Percentiles rank a stretch among this genome's conserved stretches.
Conservation (phyloP, 2,888 invertebrate species). For the Eilema depressum region DNA sequence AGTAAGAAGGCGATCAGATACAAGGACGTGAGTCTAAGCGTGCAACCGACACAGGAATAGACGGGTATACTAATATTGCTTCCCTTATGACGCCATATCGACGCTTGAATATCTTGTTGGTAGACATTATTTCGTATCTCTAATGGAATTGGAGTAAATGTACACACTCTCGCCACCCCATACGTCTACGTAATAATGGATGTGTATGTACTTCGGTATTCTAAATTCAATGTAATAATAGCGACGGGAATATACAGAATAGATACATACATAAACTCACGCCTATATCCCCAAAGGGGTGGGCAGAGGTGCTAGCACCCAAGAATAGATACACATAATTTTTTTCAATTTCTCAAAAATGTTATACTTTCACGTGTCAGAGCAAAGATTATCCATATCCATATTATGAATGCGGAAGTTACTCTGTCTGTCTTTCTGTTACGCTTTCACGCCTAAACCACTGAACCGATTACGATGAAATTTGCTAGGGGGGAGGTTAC, state of each 20-base stretch:
- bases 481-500: too few relatives aligned
- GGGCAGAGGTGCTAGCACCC: too few relatives aligned
- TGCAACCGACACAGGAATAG: slow-evolving; percentile 30
- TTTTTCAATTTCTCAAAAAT: too few relatives aligned
- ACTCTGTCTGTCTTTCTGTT: too few relatives aligned
- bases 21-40: slow-evolving; percentile 26
- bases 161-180: slow-evolving; percentile 12
- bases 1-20: slow-evolving; percentile 56
- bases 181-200: slow-evolving; percentile 11
- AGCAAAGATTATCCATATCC: too few relatives aligned
- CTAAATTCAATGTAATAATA: slow-evolving; percentile 24
- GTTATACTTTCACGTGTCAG: too few relatives aligned
- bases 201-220: slow-evolving; percentile 21
- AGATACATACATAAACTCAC: too few relatives aligned
- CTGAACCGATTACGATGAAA: too few relatives aligned
- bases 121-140: slow-evolving; percentile 34
- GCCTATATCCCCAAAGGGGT: too few relatives aligned
- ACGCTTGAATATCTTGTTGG: slow-evolving; percentile 20
- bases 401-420: too few relatives aligned
- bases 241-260: slow-evolving; percentile 24
- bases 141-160: slow-evolving; percentile 40
- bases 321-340: too few relatives aligned
- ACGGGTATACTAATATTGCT: slow-evolving; percentile 34
- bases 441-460: too few relatives aligned
- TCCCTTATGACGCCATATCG: slow-evolving; percentile 27